A percentile compares a stretch with the other conserved stretches of the same genome.
These are phyloP conservation scores for Gymnarchus niloticus DNA, from an alignment of 2,113 vertebrate species.

Conservation along the genomic window DNA sequence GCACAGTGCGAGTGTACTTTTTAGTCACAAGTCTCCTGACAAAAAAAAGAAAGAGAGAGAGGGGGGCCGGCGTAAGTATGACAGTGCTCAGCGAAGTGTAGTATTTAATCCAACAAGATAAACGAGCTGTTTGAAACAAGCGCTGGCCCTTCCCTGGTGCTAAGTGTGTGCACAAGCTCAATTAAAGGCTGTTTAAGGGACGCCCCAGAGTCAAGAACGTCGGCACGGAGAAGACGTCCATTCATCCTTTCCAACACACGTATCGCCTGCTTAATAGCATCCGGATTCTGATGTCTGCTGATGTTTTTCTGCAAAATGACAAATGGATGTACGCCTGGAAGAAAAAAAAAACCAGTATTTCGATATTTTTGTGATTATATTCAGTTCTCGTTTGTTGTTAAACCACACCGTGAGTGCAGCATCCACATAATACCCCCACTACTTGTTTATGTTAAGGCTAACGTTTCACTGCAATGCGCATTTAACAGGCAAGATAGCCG, in stretches of 20 bases:
- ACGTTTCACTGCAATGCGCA: background rate
- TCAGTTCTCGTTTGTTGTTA: background rate
- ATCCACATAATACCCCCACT: background rate
- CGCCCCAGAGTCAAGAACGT: background rate
- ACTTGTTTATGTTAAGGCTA: background rate
- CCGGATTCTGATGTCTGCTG: background rate
- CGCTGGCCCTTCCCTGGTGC: conserved; percentile 37
- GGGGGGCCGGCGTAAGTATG: conserved; percentile 31
- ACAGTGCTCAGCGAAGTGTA: conserved; percentile 57
- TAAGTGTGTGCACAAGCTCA: background rate
- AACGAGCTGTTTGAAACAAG: conserved; percentile 60
- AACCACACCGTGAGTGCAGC: background rate
- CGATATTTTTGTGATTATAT: background rate
- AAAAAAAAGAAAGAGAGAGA: conserved; percentile 27
- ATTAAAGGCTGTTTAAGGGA: conserved; percentile 2
- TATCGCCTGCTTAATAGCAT: background rate
- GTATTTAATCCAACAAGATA: conserved; percentile 70
- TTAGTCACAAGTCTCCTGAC: background rate
- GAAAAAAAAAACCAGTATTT: background rate
- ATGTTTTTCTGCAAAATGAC: background rate
- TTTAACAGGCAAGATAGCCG: background rate
- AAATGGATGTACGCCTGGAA: background rate
- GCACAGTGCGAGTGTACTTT: conserved; percentile 22
- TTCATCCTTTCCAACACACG: background rate
- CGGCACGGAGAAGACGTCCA: background rate